phyloP scores from a whole-genome alignment of 2,113 vertebrate species.

The Cranoglanis bouderius region DNA sequence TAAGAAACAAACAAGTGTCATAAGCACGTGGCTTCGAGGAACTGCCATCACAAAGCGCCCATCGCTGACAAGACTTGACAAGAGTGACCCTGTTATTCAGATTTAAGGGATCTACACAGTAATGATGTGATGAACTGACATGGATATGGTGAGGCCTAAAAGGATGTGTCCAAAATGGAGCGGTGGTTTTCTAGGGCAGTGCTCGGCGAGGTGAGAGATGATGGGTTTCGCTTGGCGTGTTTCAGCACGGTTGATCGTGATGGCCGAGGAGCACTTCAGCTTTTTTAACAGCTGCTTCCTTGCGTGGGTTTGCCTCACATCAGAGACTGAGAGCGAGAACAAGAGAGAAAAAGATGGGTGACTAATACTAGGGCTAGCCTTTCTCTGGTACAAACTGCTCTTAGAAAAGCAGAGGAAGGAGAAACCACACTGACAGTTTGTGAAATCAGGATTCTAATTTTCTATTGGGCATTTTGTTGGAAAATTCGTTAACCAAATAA shows the following conservation, averaged over 20 bases:
- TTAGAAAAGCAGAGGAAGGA: conserved; percentile 13
- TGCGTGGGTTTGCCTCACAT: background rate
- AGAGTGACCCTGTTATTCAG: conserved; percentile 17
- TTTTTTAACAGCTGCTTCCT: conserved; percentile 14
- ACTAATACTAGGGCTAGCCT: conserved; percentile 27
- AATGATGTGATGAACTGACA: background rate
- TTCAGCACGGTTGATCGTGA: conserved; percentile 14
- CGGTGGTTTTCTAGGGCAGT: background rate
- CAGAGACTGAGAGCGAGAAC: conserved; percentile 8
- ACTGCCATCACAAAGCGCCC: conserved; percentile 1
- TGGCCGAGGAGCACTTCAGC: background rate
- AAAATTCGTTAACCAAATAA: background rate
- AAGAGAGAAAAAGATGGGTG: conserved; percentile 21
- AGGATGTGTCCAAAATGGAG: background rate
- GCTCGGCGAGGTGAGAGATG: background rate
- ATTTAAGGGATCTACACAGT: background rate
- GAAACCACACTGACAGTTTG: background rate
- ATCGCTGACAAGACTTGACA: conserved; percentile 4
- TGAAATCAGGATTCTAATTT: background rate
- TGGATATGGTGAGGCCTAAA: background rate
- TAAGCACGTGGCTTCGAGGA: conserved; percentile 18
- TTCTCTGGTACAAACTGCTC: conserved; percentile 10
- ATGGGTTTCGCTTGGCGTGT: background rate
- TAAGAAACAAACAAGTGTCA: conserved; percentile 28
- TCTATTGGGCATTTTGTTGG: background rate